Evolutionary conservation across 2,113 vertebrate genomes (phyloP), one percentile per base, ranked within the genome.

Genomic region (Crotalus helleri): DNA sequence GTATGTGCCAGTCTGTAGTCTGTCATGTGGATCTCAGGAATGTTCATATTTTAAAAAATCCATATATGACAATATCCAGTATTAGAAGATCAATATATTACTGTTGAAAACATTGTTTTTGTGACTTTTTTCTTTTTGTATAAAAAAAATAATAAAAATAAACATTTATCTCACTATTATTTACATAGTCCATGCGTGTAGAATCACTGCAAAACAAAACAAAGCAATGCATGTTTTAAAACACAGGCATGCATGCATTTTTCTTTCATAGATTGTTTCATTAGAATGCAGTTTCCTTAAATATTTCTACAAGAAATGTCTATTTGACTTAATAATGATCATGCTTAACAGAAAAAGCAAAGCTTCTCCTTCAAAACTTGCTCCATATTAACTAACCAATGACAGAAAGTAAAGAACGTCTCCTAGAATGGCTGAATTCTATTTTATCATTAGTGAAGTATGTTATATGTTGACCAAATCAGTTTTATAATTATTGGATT

Each of bases 21-120:
- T 55, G 24, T 96, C 51, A 26, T 90, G 94, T 0, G 58, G 95
- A 53, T 93, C 89, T 86, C 64, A 91, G 55, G 96, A 92, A 64
- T 85, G 88, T 95, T 95, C 94, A 94, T 17, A 95, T 64, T 94
- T 96, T 93, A 92, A 53, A 51, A 93, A 96, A 95, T 97, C 97
- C 96, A 85, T 93, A 94, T 93, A 89, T 95, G 95, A 91, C 94
- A 94, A 55, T 90, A 96, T 97, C 92, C 97, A 95, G 90, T 96
- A 96, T 96, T 96, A 97, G 97, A 96, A 97, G 96, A 97, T 98
- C 98, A 98, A 98, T 98, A 99, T 99, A 99, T 99, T 99, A 99
- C 98, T 98, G 98, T 98, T 24, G 87, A 91, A 95, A 93, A 93
- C 1, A 93, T 94, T 93, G 92, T 94, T 96, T 97, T 96, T 95